These are phyloP conservation scores for Thomomys bottae DNA, from an alignment of 2,113 vertebrate species.

Conservation along the genomic window DNA sequence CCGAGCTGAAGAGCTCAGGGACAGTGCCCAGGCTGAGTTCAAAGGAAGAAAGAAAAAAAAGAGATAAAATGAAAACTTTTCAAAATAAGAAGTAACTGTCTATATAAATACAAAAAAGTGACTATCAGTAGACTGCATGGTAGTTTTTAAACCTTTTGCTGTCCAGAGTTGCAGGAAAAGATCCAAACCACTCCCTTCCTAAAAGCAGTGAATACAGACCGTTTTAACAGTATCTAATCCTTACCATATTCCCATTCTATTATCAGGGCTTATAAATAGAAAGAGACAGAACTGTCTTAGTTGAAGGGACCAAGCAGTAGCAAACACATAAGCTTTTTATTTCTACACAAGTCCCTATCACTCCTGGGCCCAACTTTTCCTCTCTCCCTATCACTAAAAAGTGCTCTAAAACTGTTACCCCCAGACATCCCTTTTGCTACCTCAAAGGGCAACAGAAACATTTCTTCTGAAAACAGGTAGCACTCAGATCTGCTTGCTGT, in stretches of 20 bases:
- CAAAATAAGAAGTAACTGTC: background rate
- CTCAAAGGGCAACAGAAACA: slow-evolving; percentile 22
- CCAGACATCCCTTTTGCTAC: background rate
- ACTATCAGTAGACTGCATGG: background rate
- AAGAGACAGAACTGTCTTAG: background rate
- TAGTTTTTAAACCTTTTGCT: background rate
- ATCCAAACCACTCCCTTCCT: background rate
- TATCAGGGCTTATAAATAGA: background rate
- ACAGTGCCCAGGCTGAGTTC: too few species aligned
- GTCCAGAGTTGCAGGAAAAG: background rate
- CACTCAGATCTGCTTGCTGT: background rate
- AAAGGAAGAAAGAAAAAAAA: too few species aligned
- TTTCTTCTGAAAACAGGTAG: background rate
- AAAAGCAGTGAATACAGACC: background rate
- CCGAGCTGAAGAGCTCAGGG: too few species aligned
- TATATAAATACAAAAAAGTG: background rate
- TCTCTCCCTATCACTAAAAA: background rate
- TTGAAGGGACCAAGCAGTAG: background rate
- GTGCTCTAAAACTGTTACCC: background rate
- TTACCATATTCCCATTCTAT: background rate
- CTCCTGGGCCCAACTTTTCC: background rate
- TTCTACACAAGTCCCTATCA: background rate
- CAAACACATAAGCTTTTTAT: background rate
- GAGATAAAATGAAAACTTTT: background rate
- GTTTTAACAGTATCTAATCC: background rate